Conservation (phyloP, 2,113 vertebrate species). For the Paralichthys olivaceus region DNA sequence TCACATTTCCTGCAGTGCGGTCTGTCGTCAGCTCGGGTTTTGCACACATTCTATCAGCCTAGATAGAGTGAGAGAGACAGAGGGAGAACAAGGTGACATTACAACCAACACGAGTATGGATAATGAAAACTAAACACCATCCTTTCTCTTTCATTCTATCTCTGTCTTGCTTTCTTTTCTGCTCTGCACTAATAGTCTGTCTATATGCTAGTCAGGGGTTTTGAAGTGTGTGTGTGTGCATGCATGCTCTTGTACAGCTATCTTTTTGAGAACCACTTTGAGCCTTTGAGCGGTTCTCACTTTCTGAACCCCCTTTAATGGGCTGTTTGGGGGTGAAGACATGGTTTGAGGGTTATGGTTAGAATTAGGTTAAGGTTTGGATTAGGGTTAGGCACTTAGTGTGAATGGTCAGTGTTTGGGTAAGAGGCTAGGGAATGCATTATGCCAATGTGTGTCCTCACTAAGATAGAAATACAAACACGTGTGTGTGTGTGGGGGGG, state of each 20-base stretch:
- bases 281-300: too few species aligned
- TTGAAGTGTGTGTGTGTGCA: constrained; percentile 26
- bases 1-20: constrained; percentile 22
- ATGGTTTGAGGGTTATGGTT: too few species aligned
- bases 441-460: too few species aligned
- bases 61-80: constrained; percentile 40
- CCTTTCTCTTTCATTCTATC: constrained; percentile 39
- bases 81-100: constrained; percentile 64
- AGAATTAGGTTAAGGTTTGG: too few species aligned
- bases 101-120: constrained; percentile 62
- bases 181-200: constrained; percentile 53
- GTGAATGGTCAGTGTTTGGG: too few species aligned
- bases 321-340: too few species aligned
- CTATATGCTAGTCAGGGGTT: constrained; percentile 55
- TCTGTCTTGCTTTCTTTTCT: constrained; percentile 52
- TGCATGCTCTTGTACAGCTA: neutral
- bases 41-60: constrained; percentile 42
- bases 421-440: too few species aligned
- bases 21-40: constrained; percentile 33
- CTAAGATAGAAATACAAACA: neutral
- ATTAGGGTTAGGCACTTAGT: too few species aligned
- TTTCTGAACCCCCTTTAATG: too few species aligned
- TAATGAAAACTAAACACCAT: constrained; percentile 75
- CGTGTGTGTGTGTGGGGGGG: neutral
- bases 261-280: too few species aligned